Conservation (phyloP, 1,140 invertebrate genomes). For the Leptoteleia sp. region DNA sequence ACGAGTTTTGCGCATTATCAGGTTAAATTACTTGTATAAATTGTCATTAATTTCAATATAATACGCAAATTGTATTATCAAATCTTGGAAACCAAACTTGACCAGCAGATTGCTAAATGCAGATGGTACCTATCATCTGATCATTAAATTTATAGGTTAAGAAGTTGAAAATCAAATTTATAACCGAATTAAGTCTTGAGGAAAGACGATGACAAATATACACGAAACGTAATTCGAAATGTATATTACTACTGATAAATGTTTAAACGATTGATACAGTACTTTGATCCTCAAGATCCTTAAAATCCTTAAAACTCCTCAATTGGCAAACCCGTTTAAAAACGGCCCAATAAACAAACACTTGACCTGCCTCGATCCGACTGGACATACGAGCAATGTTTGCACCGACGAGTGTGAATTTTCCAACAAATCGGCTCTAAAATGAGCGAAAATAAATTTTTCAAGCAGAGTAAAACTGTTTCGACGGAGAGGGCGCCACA, state of each 20-base stretch:
- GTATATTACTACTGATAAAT: background rate
- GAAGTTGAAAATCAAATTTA: too few relatives aligned
- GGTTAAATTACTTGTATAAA: too few relatives aligned
- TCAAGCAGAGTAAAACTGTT: slow-evolving; percentile 1
- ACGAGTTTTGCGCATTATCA: too few relatives aligned
- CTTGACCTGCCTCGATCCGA: background rate
- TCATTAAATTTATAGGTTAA: too few relatives aligned
- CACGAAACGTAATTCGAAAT: too few relatives aligned
- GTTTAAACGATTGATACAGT: background rate
- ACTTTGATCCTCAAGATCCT: background rate
- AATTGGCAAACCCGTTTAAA: background rate
- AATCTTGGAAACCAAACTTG: too few relatives aligned
- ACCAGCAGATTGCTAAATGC: too few relatives aligned
- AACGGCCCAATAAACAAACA: background rate
- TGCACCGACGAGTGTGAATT: background rate
- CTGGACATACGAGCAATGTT: background rate
- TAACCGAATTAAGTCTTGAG: too few relatives aligned
- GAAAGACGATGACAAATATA: too few relatives aligned
- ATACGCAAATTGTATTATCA: too few relatives aligned
- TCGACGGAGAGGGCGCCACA: slow-evolving; percentile 39
- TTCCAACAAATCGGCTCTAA: background rate
- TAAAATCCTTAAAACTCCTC: background rate
- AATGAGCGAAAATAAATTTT: background rate
- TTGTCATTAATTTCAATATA: too few relatives aligned
- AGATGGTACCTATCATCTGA: too few relatives aligned